Evolutionary conservation across 1,140 invertebrate genomes (phyloP).

Genomic region (Aplysia californica): DNA sequence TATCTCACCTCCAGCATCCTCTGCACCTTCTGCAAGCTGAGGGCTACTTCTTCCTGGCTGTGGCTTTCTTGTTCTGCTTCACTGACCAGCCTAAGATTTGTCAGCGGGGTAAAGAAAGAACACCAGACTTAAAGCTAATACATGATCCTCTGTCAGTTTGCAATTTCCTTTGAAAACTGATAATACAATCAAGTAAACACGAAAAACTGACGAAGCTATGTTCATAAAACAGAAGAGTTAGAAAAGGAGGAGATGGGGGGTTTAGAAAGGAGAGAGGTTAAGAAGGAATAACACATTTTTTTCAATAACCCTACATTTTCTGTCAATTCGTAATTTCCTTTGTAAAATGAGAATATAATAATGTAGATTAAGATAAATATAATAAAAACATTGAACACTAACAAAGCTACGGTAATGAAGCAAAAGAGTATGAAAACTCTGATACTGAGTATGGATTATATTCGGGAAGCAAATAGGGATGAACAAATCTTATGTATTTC

Average conservation of each 20-base stretch:
- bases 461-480: too few relatives aligned
- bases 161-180: background rate
- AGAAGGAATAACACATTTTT: too few relatives aligned
- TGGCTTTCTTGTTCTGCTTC: constrained; percentile 12
- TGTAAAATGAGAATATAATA: background rate
- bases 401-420: too few relatives aligned
- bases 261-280: background rate
- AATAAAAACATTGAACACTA: too few relatives aligned
- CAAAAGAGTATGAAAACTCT: too few relatives aligned
- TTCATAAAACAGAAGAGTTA: too few relatives aligned
- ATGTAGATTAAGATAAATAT: too few relatives aligned
- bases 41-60: constrained; percentile 23
- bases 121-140: background rate
- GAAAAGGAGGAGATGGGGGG: background rate
- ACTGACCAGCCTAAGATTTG: background rate
- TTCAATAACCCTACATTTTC: too few relatives aligned
- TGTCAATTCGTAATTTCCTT: background rate
- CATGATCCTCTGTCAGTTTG: background rate
- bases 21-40: constrained; percentile 19
- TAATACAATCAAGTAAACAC: background rate
- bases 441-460: too few relatives aligned
- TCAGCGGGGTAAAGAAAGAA: background rate
- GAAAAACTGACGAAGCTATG: too few relatives aligned
- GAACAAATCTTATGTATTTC: too few relatives aligned
- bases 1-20: constrained; percentile 23